These are phyloP conservation scores for Hydriomena furcata DNA, from an alignment of 2,888 invertebrate species.

Conservation along the genomic window DNA sequence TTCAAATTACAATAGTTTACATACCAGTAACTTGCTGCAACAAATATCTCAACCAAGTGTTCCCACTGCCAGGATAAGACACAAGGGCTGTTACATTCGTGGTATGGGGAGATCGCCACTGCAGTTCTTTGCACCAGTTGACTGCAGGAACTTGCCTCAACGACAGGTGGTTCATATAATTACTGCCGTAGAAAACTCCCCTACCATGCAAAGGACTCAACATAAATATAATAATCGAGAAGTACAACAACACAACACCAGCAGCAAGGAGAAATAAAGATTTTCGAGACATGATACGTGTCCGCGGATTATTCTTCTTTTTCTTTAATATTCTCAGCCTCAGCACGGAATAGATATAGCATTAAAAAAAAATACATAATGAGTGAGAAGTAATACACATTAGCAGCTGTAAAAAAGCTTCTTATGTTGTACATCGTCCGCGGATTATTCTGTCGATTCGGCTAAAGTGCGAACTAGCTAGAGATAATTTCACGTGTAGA, in stretches of 20 bases:
- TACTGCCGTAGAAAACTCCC: slow-evolving; percentile 51
- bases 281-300: slow-evolving; percentile 60
- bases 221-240: slow-evolving; percentile 71
- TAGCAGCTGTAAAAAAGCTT: no score
- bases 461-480: no score
- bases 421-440: no score
- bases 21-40: slow-evolving; percentile 90
- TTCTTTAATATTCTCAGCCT: no score
- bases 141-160: slow-evolving; percentile 58
- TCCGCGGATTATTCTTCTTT: neutral
- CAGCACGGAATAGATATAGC: no score
- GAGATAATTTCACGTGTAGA: no score
- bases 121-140: slow-evolving; percentile 81
- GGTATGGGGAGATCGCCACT: slow-evolving; percentile 74
- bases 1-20: no score
- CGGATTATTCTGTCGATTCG: no score
- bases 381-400: no score
- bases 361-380: no score
- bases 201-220: slow-evolving; percentile 64
- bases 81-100: slow-evolving; percentile 85
- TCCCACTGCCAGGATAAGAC: slow-evolving; percentile 93
- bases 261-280: slow-evolving; percentile 64
- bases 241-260: slow-evolving; percentile 66
- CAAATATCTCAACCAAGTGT: slow-evolving; percentile 92
- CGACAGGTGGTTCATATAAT: slow-evolving; percentile 57